phyloP scores from a whole-genome alignment of 2,888 invertebrate genomes.

The Autographa pulchrina region DNA sequence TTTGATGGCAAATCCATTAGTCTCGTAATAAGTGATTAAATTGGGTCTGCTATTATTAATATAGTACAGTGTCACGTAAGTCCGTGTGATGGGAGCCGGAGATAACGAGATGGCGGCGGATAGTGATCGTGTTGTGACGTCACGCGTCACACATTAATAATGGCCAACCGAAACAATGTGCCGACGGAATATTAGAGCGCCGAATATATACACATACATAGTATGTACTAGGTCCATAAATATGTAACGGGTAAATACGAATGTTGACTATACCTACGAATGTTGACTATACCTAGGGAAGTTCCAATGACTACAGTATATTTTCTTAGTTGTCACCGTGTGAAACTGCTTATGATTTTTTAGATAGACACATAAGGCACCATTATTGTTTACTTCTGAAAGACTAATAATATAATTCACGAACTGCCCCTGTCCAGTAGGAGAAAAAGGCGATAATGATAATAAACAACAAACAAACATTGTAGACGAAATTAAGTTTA shows the following conservation, averaged over 20 bases:
- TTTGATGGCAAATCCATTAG: conserved; percentile 20
- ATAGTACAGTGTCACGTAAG: conserved; percentile 18
- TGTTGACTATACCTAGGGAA: neutral
- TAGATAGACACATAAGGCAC: neutral
- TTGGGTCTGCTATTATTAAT: conserved; percentile 25
- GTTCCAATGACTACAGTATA: neutral
- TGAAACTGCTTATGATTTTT: too few species aligned
- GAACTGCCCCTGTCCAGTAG: neutral
- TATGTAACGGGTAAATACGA: conserved; percentile 14
- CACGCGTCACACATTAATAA: conserved; percentile 66
- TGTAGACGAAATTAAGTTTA: conserved; percentile 16
- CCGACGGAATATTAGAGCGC: conserved; percentile 57
- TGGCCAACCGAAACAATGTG: conserved; percentile 61
- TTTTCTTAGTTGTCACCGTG: neutral
- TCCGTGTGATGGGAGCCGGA: conserved; percentile 11
- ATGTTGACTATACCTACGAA: neutral
- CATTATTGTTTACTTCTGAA: neutral
- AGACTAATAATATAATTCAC: neutral
- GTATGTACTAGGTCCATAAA: neutral
- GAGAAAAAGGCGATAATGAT: neutral
- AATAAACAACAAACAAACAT: conserved; percentile 9
- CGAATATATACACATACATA: conserved; percentile 45
- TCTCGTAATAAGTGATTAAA: conserved; percentile 30
- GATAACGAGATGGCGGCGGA: conserved; percentile 24
- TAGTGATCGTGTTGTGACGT: conserved; percentile 45